Evolutionary conservation across 2,113 vertebrate species (phyloP), one percentile per base, ranked within the genome.

Genomic region (Thalassarche chlororhynchos): DNA sequence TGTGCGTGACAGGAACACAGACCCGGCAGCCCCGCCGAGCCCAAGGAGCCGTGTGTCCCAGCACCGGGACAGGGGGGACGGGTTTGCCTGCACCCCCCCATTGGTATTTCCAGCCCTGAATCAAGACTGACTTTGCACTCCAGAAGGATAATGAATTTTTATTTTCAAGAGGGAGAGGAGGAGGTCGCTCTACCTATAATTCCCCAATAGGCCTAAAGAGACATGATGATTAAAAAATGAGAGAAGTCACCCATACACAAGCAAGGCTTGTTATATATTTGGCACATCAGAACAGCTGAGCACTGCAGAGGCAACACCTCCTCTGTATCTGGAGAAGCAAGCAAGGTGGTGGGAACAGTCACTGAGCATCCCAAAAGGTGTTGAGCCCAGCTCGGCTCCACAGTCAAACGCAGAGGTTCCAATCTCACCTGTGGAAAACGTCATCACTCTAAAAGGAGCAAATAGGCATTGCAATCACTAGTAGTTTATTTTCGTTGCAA

Each of bases 31-130:
- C 55, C n/a, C 1, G 1, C 13, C 4, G 36, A 15, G 52, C n/a
- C 42, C 42, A 5, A 0, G 12, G 25, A 51, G 54, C 40, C 8
- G 0, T 5, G 8, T 3, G 10, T 34, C 57, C 21, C 57, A 40
- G 32, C 19, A 20, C 34, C 0, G 3, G 32, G 12, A 36, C 14
- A 0, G 1, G 3, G 6, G 10, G n/a, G 31, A 24, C 1, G 1
- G 26, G 18, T 28, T 23, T 49, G 36, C 65, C 72, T 19, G 31
- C 42, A 55, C 21, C 34, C 24, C 24, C 31, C 5, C 25, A 17
- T 3, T 2, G 8, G 8, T 13, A 6, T 12, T n/a, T 20, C 52
- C 46, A 84, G 38, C 65, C 46, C 58, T 14, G 25, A 54, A 36
- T 16, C 46, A 32, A 60, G 58, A 36, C 15, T 0, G 2, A 47